Evolutionary conservation across 2,888 invertebrate genomes (phyloP).

Genomic region (Nomada lathburiana): DNA sequence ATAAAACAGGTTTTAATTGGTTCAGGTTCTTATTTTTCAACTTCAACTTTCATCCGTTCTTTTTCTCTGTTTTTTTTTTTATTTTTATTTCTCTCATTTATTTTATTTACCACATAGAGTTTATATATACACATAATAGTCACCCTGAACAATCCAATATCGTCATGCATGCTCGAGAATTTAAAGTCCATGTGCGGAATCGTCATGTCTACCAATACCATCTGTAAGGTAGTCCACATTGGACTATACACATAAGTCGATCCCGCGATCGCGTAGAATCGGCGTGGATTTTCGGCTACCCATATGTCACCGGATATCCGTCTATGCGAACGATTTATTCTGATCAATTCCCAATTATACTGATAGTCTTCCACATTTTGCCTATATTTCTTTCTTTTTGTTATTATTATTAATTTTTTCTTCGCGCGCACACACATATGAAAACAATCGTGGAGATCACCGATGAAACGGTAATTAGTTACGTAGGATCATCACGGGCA

Average conservation of each 20-base stretch:
- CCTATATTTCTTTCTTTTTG: background rate
- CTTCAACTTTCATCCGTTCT: background rate
- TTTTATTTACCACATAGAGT: slow-evolving; percentile 67
- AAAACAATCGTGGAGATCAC: slow-evolving; percentile 20
- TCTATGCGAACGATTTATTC: slow-evolving; percentile 48
- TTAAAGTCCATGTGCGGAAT: slow-evolving; percentile 75
- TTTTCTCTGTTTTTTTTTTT: background rate
- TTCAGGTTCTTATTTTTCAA: background rate
- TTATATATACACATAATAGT: slow-evolving; percentile 66
- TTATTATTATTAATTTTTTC: background rate
- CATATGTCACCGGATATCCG: slow-evolving; percentile 48
- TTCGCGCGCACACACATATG: slow-evolving; percentile 14
- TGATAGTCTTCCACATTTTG: background rate
- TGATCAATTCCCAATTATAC: slow-evolving; percentile 13
- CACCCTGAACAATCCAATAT: slow-evolving; percentile 79
- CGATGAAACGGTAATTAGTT: background rate
- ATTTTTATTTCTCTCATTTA: slow-evolving; percentile 44
- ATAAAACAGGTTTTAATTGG: too few species aligned
- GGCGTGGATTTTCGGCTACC: slow-evolving; percentile 70
- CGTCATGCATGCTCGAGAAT: slow-evolving; percentile 72
- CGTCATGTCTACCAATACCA: slow-evolving; percentile 70
- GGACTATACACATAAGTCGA: slow-evolving; percentile 73
- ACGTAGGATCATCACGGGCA: slow-evolving; percentile 57
- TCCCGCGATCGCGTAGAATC: slow-evolving; percentile 74
- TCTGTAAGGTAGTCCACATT: slow-evolving; percentile 71